Base-by-base conservation (phyloP, 2,113 vertebrate genomes). In the Apaloderma vittatum region DNA sequence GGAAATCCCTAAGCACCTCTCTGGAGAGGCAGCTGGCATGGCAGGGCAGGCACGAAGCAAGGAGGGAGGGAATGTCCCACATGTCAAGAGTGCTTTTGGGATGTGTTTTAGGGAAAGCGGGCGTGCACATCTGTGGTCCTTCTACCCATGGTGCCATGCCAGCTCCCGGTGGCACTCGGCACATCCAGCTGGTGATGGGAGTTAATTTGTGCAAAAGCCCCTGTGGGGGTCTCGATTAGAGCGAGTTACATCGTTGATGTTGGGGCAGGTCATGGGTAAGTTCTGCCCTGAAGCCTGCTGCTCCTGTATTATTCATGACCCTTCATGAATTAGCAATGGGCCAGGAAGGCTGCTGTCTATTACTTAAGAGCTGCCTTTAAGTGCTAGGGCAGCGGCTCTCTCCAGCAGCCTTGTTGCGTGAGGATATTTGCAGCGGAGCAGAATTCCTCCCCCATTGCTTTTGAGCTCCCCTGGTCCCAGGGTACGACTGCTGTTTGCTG, bases 231-330 rank as follows among this genome's bases (percentile, higher is more conserved):
- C 94, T 93, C 0, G 8, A 96, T 97, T 93, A 96, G 95, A 94
- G 68, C 9, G 0, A 32, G 55, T 93, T 91, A 76, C 93, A 67
- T 80, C 37, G 36, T 65, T 83, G 95, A 72, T 59, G 86, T 52
- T 79, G 94, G 97, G 96, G 87, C 86, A 97, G 93, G 95, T 83
- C 45, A 18, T 88, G 93, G 96, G 91, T 75, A 90, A 87, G 93
- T 92, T 97, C 86, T 86, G 82, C 90, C 74, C 91, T 76, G 68
- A 57, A 95, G 88, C 93, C 17, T 6, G 15, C 57, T 84, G 95
- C 91, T 96, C 40, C 92, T 98, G 46, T 86, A 85, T 98, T 97
- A 97, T 98, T 98, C 90, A 98, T 89, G 71, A n/a, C 4, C 49
- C 68, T 18, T 80, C 80, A 92, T 97, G 89, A 96, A 97, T 98